phyloP scores from a whole-genome alignment of 2,113 vertebrate species.

The Isurus oxyrinchus region DNA sequence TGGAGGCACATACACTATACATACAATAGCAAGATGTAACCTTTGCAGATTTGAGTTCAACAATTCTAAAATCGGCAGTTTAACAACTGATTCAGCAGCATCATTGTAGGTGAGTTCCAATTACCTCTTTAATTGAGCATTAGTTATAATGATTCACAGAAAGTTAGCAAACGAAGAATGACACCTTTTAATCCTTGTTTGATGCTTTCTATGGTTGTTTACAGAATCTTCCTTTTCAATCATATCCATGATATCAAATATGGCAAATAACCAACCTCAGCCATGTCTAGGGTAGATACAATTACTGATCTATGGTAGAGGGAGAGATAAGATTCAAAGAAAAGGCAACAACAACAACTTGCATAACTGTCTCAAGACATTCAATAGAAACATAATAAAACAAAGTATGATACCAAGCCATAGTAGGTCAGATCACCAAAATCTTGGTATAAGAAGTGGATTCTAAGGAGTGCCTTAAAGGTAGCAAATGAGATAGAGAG shows the following conservation, averaged over 20 bases:
- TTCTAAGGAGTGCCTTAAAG: too few relatives aligned
- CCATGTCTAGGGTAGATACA: not conserved
- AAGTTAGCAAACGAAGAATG: not conserved
- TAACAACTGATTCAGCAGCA: not conserved
- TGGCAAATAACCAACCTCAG: not conserved
- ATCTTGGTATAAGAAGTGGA: too few relatives aligned
- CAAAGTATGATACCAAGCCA: too few relatives aligned
- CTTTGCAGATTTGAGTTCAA: not conserved
- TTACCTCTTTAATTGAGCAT: not conserved
- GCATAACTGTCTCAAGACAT: too few relatives aligned
- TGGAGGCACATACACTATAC: not conserved
- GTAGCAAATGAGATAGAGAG: too few relatives aligned
- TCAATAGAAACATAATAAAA: too few relatives aligned
- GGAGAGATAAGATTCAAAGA: not conserved
- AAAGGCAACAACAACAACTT: not conserved
- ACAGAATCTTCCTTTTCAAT: not conserved
- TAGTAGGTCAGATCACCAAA: too few relatives aligned
- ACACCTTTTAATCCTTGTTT: not conserved
- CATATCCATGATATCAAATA: not conserved
- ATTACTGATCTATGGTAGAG: not conserved
- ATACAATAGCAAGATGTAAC: not conserved
- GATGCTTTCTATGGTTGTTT: not conserved
- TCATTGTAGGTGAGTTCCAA: not conserved
- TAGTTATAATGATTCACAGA: not conserved
- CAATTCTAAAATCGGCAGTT: not conserved